Conservation (phyloP, 1,140 invertebrate species). For the Nebria ingens region DNA sequence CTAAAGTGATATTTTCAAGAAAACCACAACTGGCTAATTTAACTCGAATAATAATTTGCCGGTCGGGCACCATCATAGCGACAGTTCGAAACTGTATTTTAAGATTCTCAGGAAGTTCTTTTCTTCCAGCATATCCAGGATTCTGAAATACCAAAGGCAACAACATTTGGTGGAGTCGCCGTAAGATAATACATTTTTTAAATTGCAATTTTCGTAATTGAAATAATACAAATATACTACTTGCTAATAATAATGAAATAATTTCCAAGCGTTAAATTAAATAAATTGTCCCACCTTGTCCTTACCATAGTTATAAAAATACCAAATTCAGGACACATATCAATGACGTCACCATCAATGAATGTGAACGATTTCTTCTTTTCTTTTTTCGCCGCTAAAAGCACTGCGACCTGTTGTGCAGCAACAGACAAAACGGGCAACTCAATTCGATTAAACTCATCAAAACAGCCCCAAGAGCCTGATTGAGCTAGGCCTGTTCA, state of each 20-base stretch:
- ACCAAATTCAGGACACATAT: slow-evolving; percentile 91
- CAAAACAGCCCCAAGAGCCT: slow-evolving; percentile 94
- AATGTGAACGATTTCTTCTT: slow-evolving; percentile 85
- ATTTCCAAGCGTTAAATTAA: slow-evolving; percentile 10
- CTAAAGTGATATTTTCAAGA: slow-evolving; percentile 89
- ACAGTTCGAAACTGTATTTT: slow-evolving; percentile 97
- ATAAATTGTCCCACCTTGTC: too few species aligned
- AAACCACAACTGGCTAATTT: slow-evolving; percentile 94
- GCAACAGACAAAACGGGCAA: slow-evolving; percentile 91
- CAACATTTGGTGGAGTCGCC: background rate
- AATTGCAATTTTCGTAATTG: background rate
- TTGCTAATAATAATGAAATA: slow-evolving; percentile 3
- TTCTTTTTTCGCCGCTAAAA: slow-evolving; percentile 82
- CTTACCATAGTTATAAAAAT: slow-evolving; percentile 95
- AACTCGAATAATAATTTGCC: slow-evolving; percentile 94
- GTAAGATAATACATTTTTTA: too few species aligned
- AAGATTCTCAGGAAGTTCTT: slow-evolving; percentile 92
- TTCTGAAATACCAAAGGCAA: slow-evolving; percentile 50
- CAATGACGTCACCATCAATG: slow-evolving; percentile 87
- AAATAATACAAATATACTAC: slow-evolving; percentile 10
- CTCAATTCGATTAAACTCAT: slow-evolving; percentile 95
- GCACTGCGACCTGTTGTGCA: slow-evolving; percentile 93
- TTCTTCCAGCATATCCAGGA: slow-evolving; percentile 91
- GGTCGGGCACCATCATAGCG: slow-evolving; percentile 97
- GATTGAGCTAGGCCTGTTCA: slow-evolving; percentile 76